A percentile compares a stretch with the other conserved stretches of the same genome.
Conservation (phyloP, 2,888 invertebrate species). For the Pachliopta kotzebuea region DNA sequence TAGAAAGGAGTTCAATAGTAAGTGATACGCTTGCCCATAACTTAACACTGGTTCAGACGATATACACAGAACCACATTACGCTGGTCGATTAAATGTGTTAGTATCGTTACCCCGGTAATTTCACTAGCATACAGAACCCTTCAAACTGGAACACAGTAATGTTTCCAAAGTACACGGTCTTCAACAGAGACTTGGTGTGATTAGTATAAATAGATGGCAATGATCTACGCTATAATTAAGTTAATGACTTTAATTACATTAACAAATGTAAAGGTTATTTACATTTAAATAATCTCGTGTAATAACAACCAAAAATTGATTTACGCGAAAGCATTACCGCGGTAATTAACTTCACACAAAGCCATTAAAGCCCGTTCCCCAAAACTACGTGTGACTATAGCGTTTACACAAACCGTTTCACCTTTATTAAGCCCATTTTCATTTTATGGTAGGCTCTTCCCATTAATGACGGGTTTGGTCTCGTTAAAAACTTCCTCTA, state of each 20-base stretch:
- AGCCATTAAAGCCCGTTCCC: constrained; percentile 1
- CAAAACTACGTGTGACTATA: constrained; percentile 9
- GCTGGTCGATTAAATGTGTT: too few species aligned
- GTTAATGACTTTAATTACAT: background rate
- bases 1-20: too few species aligned
- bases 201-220: constrained; percentile 1
- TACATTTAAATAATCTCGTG: background rate
- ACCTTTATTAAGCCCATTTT: constrained; percentile 24
- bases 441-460: constrained; percentile 14
- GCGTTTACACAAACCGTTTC: constrained; percentile 14
- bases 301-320: background rate
- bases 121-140: too few species aligned
- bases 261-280: background rate
- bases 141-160: too few species aligned
- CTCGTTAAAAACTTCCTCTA: constrained; percentile 20
- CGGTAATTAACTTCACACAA: too few species aligned
- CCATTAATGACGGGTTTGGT: constrained; percentile 18
- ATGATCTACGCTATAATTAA: background rate
- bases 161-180: too few species aligned
- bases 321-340: constrained; percentile 2
- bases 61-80: too few species aligned
- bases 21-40: too few species aligned
- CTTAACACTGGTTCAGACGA: too few species aligned
- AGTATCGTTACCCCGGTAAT: too few species aligned
- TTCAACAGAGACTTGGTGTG: background rate